phyloP scores from a whole-genome alignment of 1,140 invertebrate species.

The Nephotettix cincticeps region DNA sequence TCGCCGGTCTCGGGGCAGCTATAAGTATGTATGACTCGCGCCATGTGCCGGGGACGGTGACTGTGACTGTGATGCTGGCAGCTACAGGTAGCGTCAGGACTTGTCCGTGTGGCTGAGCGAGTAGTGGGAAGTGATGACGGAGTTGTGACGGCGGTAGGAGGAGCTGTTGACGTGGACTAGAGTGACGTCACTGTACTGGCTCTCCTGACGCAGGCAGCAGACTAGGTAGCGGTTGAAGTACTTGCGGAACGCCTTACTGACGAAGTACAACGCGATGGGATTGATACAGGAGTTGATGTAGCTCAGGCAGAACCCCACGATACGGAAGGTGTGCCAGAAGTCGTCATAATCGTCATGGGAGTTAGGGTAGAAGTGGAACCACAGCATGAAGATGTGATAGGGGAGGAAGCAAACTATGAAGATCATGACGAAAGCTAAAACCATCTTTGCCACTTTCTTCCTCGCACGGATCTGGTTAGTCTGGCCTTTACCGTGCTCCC shows the following conservation, averaged over 20 bases:
- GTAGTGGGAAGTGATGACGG: conserved; percentile 33
- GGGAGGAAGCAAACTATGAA: conserved; percentile 90
- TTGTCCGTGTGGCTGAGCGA: conserved; percentile 22
- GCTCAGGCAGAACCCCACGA: conserved; percentile 80
- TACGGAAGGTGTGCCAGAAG: conserved; percentile 80
- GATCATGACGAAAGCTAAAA: conserved; percentile 85
- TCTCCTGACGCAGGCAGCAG: conserved; percentile 53
- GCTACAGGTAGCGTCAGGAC: conserved; percentile 25
- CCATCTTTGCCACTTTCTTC: conserved; percentile 83
- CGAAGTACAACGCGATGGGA: conserved; percentile 87
- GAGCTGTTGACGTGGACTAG: conserved; percentile 31
- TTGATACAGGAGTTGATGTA: conserved; percentile 93
- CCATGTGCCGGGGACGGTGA: too few species aligned
- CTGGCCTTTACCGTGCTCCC: conserved; percentile 57
- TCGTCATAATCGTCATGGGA: conserved; percentile 69
- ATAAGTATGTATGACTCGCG: conserved; percentile 7
- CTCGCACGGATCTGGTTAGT: conserved; percentile 53
- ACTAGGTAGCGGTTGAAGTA: conserved; percentile 90
- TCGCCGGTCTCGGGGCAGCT: background rate
- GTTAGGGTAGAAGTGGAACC: conserved; percentile 78
- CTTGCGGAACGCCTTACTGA: conserved; percentile 85
- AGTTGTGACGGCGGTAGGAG: conserved; percentile 32
- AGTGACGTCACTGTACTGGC: conserved; percentile 27
- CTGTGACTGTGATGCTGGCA: background rate
- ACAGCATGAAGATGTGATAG: conserved; percentile 78